Base-by-base conservation (phyloP, 2,888 invertebrate genomes). In the Sericinus montela region DNA sequence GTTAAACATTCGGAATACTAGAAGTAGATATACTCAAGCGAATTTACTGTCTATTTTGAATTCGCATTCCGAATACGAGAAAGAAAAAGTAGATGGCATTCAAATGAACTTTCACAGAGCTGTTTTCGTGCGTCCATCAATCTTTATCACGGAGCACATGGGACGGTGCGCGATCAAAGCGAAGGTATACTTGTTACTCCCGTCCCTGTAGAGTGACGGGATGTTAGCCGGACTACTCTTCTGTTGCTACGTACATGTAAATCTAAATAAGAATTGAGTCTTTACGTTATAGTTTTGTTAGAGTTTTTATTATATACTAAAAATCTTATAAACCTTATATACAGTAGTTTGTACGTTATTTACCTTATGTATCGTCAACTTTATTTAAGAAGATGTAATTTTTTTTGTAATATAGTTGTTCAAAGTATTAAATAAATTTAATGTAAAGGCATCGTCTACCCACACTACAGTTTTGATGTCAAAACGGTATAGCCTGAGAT, bases 111-210 rank as follows among this genome's bases (percentile, higher is more conserved):
- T 56, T 57, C 55, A 51, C 52, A 55, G 58, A 55, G 52, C 54
- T 46, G 52, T 51, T 58, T 57, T 60, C 53, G 39, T 16, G 54
- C 55, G 51, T 62, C 60, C 66, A 70, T 70, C 67, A 66, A 70
- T 70, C 69, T 67, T 62, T 64, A 61, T 67, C 65, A 61, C 56
- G 43, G 56, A 56, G 57, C 60, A 52, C 64, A 50, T 50, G 50
- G 50, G 50, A 50, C 45, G 45, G 41, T 30, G 41, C 45, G 40
- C 50, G 50, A 50, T 50, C 50, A 50, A 50, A 50, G 50, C 45
- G 36, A 32, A 37, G 41, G 45, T 50, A 19, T 19, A 50, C 50
- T 50, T 50, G 50, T 50, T 50, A 50, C 50, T 37, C 28, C 32
- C 45, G 45, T 50, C 50, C 45, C 45, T 42, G 41, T 10, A 45